Base-by-base conservation (phyloP, 2,888 invertebrate species). In the Tanaodytes sp. region DNA sequence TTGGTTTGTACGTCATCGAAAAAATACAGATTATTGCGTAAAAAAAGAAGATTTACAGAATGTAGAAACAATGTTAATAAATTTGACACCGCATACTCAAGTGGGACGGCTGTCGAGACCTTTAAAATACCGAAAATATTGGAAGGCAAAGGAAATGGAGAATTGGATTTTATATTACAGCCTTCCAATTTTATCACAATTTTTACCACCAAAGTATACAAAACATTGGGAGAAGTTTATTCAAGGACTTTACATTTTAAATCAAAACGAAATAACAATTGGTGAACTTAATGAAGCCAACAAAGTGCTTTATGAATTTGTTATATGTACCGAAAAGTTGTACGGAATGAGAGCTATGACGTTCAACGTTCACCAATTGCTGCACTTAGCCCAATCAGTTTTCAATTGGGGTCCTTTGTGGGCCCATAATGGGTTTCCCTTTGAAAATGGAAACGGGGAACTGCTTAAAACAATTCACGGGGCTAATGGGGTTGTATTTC, bases 1-100 rank as follows among this genome's bases (percentile, higher is more conserved):
- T 30, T 71, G 73, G 73, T 54, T 73, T 16, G 9, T 33, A 14
- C n/a, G n/a, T n/a, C n/a, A n/a, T n/a, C n/a, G n/a, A n/a, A n/a
- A n/a, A n/a, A n/a, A n/a, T n/a, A n/a, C n/a, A n/a, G n/a, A n/a
- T n/a, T n/a, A n/a, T n/a, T 23, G 23, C 23, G 23, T 23, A 8
- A 23, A 23, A 23, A 5, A 4, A 23, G 8, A 8, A 23, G 23
- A 23, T 23, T 5, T 23, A 5, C 23, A 5, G 23, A 23, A 8
- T 23, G 8, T 23, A 4, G 23, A 23, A 23, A 23, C 4, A 5
- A 4, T 4, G 8, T 23, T 23, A 8, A 23, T 23, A 8, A 23
- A 23, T 23, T 4, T 23, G 8, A 23, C 23, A 23, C 23, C 23
- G 5, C 23, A 23, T 23, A 23, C 23, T 23, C 23, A 23, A 23